A percentile compares a stretch with the other conserved stretches of the same genome.
These are phyloP conservation scores for Gonioctena quinquepunctata DNA, from an alignment of 1,140 invertebrate species.

Conservation along the genomic window DNA sequence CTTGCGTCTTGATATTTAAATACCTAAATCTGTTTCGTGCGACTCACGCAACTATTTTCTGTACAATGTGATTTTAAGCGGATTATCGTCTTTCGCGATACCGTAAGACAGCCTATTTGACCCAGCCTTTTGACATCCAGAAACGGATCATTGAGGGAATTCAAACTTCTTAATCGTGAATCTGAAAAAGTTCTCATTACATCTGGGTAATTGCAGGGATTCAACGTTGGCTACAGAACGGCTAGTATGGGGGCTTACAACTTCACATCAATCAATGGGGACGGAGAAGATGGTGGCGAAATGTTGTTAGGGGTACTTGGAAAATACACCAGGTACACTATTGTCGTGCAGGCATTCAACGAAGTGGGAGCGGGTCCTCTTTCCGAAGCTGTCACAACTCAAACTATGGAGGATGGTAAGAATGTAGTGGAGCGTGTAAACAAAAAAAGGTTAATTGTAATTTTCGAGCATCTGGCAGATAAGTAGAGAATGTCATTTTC, in stretches of 20 bases:
- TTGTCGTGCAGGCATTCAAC: slow-evolving; percentile 86
- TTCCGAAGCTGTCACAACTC: slow-evolving; percentile 72
- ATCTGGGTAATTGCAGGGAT: slow-evolving; percentile 57
- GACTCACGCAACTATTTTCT: too few relatives aligned
- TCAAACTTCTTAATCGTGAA: too few relatives aligned
- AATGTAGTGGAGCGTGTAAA: neutral
- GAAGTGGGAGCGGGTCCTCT: slow-evolving; percentile 80
- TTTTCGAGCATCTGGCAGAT: too few relatives aligned
- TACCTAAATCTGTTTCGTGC: too few relatives aligned
- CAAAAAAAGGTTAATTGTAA: neutral
- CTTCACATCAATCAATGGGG: slow-evolving; percentile 70
- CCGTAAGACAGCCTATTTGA: too few relatives aligned
- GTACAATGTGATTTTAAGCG: too few relatives aligned
- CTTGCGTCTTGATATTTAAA: too few relatives aligned
- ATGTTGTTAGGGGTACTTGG: slow-evolving; percentile 67
- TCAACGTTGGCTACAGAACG: slow-evolving; percentile 64
- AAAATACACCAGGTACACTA: slow-evolving; percentile 78
- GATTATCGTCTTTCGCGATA: too few relatives aligned
- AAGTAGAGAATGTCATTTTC: too few relatives aligned
- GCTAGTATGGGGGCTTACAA: slow-evolving; percentile 61
- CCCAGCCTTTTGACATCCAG: too few relatives aligned
- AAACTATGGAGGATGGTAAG: slow-evolving; percentile 83
- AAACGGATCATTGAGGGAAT: too few relatives aligned
- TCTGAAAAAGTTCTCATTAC: too few relatives aligned
- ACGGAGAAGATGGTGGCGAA: slow-evolving; percentile 71